Evolutionary conservation across 2,888 invertebrate species (phyloP).

Genomic region (Drosophila kuntzei): DNA sequence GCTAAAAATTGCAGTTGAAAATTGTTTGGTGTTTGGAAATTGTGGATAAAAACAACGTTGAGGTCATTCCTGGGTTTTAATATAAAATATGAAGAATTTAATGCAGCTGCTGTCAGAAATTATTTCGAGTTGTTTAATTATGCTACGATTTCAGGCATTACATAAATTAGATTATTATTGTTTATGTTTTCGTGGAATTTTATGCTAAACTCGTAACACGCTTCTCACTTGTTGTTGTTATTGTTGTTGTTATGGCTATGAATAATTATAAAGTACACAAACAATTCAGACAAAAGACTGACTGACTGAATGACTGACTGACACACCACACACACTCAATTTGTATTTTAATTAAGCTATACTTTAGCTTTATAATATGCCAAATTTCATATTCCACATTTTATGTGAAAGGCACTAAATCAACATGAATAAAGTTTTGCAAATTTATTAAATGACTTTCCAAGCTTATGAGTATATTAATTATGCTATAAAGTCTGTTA

Average conservation of each 20-base stretch:
- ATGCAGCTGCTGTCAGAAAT: conserved; percentile 40
- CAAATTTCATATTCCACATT: conserved; percentile 8
- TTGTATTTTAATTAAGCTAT: conserved; percentile 69
- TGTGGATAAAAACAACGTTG: background rate
- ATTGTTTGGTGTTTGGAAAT: conserved; percentile 21
- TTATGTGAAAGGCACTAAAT: conserved; percentile 43
- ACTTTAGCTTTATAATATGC: conserved; percentile 14
- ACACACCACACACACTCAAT: conserved; percentile 22
- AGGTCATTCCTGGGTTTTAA: conserved; percentile 21
- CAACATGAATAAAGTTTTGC: conserved; percentile 47
- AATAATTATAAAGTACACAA: conserved; percentile 35
- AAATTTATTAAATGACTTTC: conserved; percentile 47
- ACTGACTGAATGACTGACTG: too few species aligned
- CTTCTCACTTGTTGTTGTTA: conserved; percentile 24
- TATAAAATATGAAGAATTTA: conserved; percentile 41
- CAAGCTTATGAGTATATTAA: background rate
- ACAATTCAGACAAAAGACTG: conserved; percentile 12
- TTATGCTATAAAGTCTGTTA: background rate
- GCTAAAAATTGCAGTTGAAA: conserved; percentile 56
- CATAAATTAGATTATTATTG: conserved; percentile 67
- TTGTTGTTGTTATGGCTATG: conserved; percentile 27
- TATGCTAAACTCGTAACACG: conserved; percentile 24
- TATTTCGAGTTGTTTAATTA: conserved; percentile 57
- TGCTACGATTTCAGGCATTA: conserved; percentile 62
- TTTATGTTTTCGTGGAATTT: conserved; percentile 37